Evolutionary conservation across 1,140 invertebrate species (phyloP).

Genomic region (Listronotus oregonensis): DNA sequence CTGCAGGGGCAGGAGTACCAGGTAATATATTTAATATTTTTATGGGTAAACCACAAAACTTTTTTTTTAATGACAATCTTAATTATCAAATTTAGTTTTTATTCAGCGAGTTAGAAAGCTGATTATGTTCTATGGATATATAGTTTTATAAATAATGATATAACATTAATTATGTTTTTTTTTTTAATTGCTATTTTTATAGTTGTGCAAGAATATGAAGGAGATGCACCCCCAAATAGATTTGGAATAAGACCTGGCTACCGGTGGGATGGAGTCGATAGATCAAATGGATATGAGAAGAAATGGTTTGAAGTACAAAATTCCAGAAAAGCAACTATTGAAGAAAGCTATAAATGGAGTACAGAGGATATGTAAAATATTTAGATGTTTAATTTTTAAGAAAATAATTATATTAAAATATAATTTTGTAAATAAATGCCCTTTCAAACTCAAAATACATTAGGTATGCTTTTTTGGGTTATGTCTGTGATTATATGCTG

Average conservation of each 20-base stretch:
- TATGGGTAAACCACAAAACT: too few relatives aligned
- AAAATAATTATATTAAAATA: too few relatives aligned
- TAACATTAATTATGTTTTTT: too few relatives aligned
- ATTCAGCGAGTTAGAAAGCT: too few relatives aligned
- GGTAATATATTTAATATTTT: conserved; percentile 30
- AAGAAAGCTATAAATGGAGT: conserved; percentile 94
- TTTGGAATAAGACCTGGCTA: conserved; percentile 91
- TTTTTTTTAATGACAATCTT: too few relatives aligned
- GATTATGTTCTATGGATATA: too few relatives aligned
- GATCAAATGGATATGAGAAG: conserved; percentile 96
- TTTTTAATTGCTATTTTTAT: conserved; percentile 48
- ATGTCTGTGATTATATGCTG: too few relatives aligned
- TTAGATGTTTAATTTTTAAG: conserved; percentile 23
- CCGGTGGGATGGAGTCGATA: conserved; percentile 97
- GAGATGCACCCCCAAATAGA: conserved; percentile 85
- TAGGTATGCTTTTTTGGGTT: too few relatives aligned
- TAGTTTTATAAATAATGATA: too few relatives aligned
- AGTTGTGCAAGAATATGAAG: conserved; percentile 77
- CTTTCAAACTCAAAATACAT: too few relatives aligned
- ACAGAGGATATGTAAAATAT: conserved; percentile 88
- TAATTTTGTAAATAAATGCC: too few relatives aligned
- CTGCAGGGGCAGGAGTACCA: conserved; percentile 54
- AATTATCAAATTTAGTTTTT: too few relatives aligned
- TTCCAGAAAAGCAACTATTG: conserved; percentile 74
- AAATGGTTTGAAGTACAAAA: conserved; percentile 83